phyloP scores from a whole-genome alignment of 2,113 vertebrate species.

The Petrocephalus zakoni region DNA sequence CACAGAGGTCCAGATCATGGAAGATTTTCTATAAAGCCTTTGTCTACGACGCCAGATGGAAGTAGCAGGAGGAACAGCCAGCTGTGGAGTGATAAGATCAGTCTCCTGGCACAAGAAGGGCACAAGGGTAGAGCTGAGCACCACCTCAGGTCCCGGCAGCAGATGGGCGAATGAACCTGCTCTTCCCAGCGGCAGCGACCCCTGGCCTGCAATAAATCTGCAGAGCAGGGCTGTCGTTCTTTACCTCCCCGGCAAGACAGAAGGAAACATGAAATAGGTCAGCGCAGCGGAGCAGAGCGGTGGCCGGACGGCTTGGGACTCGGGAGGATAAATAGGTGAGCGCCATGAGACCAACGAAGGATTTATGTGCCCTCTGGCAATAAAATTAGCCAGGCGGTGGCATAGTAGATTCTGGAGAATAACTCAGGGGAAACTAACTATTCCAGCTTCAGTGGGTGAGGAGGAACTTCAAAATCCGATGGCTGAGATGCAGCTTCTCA shows the following conservation, averaged over 20 bases:
- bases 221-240: not conserved
- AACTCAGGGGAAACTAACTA: not conserved
- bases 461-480: not conserved
- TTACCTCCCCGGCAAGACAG: not conserved
- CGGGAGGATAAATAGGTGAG: not conserved
- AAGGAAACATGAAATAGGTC: slow-evolving; percentile 1
- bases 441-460: not conserved
- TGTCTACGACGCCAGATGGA: not conserved
- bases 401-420: not conserved
- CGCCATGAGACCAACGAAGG: not conserved
- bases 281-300: not conserved
- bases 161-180: not conserved
- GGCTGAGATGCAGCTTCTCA: not conserved
- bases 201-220: not conserved
- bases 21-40: not conserved
- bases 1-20: not conserved
- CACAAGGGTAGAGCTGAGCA: not conserved
- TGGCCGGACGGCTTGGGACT: not conserved
- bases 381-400: not conserved
- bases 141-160: not conserved
- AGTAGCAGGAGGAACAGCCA: not conserved
- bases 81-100: not conserved
- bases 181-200: not conserved
- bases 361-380: not conserved
- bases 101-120: not conserved